phyloP scores from a whole-genome alignment of 2,797 vertebrate genomes.

The Gymnocypris eckloni region DNA sequence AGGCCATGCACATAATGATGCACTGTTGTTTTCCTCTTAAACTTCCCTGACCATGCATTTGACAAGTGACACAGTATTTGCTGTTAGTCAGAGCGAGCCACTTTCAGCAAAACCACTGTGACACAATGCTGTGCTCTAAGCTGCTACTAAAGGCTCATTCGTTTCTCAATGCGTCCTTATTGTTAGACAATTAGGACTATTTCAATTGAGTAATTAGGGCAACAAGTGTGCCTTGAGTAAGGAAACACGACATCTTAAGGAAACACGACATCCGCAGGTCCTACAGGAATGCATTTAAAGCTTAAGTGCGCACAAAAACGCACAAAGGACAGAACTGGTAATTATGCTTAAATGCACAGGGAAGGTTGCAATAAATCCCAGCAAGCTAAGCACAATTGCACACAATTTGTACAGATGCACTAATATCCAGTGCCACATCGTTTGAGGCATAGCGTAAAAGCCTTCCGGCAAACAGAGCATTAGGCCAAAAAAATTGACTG shows the following conservation, averaged over 20 bases:
- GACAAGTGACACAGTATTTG: constrained; percentile 34
- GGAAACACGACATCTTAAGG: background rate
- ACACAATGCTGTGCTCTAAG: background rate
- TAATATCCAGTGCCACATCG: constrained; percentile 29
- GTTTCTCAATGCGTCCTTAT: background rate
- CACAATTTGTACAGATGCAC: background rate
- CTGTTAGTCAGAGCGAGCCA: constrained; percentile 3
- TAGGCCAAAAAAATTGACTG: constrained; percentile 17
- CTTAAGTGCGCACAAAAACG: background rate
- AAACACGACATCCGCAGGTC: constrained; percentile 2
- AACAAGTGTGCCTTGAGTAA: constrained; percentile 16
- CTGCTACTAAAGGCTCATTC: background rate
- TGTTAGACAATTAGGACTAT: background rate
- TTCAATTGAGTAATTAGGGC: constrained; percentile 28
- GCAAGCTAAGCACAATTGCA: constrained; percentile 14
- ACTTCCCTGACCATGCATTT: constrained; percentile 57
- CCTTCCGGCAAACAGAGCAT: constrained; percentile 34
- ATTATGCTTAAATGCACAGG: background rate
- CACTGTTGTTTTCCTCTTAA: constrained; percentile 47
- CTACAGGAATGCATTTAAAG: background rate
- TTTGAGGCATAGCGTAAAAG: constrained; percentile 37
- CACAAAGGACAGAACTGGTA: background rate
- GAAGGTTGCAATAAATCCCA: background rate
- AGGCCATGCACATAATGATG: constrained; percentile 38
- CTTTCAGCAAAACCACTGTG: background rate